These are phyloP conservation scores for Pygocentrus nattereri DNA, from an alignment of 2,797 vertebrate genomes.

Conservation along the genomic window DNA sequence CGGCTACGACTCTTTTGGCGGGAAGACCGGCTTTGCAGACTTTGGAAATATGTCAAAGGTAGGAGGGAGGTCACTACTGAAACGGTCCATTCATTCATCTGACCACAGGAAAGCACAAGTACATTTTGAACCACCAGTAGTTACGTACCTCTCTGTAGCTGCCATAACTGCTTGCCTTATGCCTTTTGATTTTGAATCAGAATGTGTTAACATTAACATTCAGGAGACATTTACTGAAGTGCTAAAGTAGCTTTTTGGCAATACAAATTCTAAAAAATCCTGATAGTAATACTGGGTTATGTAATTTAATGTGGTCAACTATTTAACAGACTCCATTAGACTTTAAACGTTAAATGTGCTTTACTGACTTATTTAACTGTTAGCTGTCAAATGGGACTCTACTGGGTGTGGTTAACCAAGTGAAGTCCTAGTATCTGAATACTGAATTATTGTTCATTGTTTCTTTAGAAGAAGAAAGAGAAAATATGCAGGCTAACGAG, in stretches of 20 bases:
- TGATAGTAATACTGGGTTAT: not conserved
- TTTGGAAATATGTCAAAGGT: constrained; percentile 99
- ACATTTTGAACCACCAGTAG: constrained; percentile 1
- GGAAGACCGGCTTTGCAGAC: constrained; percentile 91
- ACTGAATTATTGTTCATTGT: too few relatives aligned
- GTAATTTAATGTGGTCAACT: not conserved
- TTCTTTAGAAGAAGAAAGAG: too few relatives aligned
- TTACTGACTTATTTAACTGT: not conserved
- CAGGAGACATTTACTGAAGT: not conserved
- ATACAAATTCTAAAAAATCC: not conserved
- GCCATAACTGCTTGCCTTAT: constrained; percentile 13
- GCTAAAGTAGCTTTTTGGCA: not conserved
- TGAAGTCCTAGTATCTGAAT: too few relatives aligned
- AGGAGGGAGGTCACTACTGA: constrained; percentile 68
- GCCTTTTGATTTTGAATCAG: constrained; percentile 1
- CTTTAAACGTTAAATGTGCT: not conserved
- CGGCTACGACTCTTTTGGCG: constrained; percentile 83
- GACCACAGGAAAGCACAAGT: constrained; percentile 32
- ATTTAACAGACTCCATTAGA: not conserved
- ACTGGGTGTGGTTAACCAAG: too few relatives aligned
- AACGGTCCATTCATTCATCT: constrained; percentile 49
- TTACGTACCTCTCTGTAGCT: not conserved
- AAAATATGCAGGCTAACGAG: too few relatives aligned
- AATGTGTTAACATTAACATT: too few relatives aligned
- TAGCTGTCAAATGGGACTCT: too few relatives aligned